Conservation (phyloP, 2,888 invertebrate species). For the Cephus pygmeus region DNA sequence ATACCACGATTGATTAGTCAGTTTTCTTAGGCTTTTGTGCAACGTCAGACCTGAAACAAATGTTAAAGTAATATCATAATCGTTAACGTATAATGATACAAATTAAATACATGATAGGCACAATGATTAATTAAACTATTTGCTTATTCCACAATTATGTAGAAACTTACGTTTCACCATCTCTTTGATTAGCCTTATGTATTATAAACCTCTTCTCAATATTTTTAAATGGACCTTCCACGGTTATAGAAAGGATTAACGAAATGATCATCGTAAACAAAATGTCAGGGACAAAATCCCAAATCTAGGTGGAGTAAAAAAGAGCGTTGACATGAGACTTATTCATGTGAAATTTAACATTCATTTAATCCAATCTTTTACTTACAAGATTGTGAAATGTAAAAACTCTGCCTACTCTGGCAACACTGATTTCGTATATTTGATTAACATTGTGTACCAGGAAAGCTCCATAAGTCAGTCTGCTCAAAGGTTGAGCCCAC, state of each 20-base stretch:
- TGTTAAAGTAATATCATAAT: no score
- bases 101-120: no score
- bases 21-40: no score
- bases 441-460: constrained; percentile 46
- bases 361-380: constrained; percentile 12
- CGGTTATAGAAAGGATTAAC: constrained; percentile 37
- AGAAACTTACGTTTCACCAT: no score
- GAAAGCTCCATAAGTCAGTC: constrained; percentile 48
- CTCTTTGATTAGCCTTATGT: no score
- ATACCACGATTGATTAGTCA: no score
- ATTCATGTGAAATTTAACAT: background rate
- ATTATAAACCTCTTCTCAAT: constrained; percentile 43
- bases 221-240: constrained; percentile 50
- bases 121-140: no score
- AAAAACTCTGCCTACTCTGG: constrained; percentile 40
- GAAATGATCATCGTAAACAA: constrained; percentile 40
- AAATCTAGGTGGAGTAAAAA: constrained; percentile 30
- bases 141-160: no score
- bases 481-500: constrained; percentile 50
- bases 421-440: constrained; percentile 40
- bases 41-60: no score
- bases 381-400: constrained; percentile 38
- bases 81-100: no score
- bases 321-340: no score
- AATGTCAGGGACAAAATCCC: constrained; percentile 43